phyloP scores from a whole-genome alignment of 2,888 invertebrate genomes.

The Drosophila nr. perissopoda region DNA sequence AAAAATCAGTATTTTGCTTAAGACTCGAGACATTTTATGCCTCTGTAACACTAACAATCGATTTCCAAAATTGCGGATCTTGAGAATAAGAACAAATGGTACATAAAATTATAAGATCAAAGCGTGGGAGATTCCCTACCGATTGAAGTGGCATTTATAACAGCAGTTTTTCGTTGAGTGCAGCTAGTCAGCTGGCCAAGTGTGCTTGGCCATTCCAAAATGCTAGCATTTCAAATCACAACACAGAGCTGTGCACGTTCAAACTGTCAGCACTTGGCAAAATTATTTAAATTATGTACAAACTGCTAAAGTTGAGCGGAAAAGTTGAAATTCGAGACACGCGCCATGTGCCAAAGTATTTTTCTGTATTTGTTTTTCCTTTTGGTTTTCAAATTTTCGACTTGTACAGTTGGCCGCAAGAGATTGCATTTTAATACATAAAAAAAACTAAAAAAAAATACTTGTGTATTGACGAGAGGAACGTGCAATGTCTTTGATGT shows the following conservation, averaged over 20 bases:
- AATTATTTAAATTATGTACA: conserved; percentile 75
- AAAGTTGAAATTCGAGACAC: conserved; percentile 73
- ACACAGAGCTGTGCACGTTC: conserved; percentile 60
- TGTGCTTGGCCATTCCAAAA: conserved; percentile 29
- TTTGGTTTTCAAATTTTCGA: conserved; percentile 18
- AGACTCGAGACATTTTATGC: not conserved
- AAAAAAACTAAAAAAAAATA: conserved; percentile 10
- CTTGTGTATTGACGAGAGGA: conserved; percentile 31
- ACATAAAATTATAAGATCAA: not conserved
- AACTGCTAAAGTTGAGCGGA: conserved; percentile 58
- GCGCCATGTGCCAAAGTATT: conserved; percentile 58
- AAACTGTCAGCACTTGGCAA: conserved; percentile 60
- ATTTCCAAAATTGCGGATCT: not conserved
- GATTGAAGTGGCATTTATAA: not conserved
- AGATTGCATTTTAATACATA: conserved; percentile 60
- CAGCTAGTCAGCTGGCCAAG: conserved; percentile 2
- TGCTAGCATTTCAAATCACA: conserved; percentile 41
- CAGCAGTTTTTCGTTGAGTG: not conserved
- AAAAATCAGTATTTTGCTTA: not conserved
- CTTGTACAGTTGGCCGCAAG: conserved; percentile 34
- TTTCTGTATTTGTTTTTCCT: conserved; percentile 6
- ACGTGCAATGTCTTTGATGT: conserved; percentile 70
- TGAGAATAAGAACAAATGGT: not conserved
- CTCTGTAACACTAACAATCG: not conserved
- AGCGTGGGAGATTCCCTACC: not conserved